Percentiles rank a stretch among this genome's conserved stretches.
These are phyloP conservation scores for Bradynema listronoti DNA, from an alignment of 1,140 invertebrate species.

Conservation along the genomic window DNA sequence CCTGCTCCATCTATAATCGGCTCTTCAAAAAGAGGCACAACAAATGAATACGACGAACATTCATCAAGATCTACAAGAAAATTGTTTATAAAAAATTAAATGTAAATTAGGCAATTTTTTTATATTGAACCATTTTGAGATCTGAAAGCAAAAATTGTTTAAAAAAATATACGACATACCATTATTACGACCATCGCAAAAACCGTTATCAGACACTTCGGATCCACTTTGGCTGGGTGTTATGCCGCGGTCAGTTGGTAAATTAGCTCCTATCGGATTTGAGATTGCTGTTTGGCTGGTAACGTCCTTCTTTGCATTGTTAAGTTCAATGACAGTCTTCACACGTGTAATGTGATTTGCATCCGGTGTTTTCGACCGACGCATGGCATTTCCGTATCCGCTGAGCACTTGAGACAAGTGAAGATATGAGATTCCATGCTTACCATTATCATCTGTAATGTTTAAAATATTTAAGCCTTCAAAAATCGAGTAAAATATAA, in stretches of 20 bases:
- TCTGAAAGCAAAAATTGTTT: background rate
- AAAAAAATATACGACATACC: background rate
- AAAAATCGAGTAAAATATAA: no score
- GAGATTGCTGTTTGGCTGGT: background rate
- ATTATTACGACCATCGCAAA: background rate
- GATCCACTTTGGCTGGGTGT: background rate
- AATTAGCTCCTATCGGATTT: background rate
- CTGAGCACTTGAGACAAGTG: slow-evolving; percentile 7
- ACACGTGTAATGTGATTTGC: no score
- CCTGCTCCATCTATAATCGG: background rate
- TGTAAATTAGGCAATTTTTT: no score
- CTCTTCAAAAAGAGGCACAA: background rate
- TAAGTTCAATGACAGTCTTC: no score
- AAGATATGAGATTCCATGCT: no score
- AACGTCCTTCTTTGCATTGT: no score
- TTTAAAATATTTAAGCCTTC: no score
- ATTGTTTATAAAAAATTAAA: no score
- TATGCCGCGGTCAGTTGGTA: background rate
- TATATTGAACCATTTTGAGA: background rate
- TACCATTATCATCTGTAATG: no score
- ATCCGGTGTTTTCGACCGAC: slow-evolving; percentile 3
- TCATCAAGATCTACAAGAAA: no score
- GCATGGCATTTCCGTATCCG: background rate
- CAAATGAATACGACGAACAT: slow-evolving; percentile 9
- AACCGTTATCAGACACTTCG: background rate